Base-by-base conservation (phyloP, 2,888 invertebrate genomes). In the Tinea pellionella region DNA sequence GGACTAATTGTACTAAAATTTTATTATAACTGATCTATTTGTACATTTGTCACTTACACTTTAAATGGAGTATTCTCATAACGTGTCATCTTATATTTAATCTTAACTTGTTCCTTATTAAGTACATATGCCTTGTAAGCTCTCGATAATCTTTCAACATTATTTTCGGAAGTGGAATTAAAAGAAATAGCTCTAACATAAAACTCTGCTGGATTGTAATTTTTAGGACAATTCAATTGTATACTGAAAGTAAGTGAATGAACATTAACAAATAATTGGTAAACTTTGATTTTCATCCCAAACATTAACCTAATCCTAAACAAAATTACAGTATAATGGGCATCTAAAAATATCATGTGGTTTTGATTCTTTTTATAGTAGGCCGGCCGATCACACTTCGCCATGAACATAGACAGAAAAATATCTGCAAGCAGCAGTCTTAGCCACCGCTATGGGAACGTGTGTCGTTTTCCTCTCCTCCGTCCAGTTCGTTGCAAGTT, bases 151-250 rank as follows among this genome's bases (percentile, higher is more conserved):
- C 66, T 71, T 30, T 71, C 66, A 6, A 70, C 61, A 15, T 66
- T 62, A 55, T 63, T 63, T 13, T 42, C 24, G n/a, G 43, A 16
- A n/a, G 60, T 12, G 12, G 57, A 63, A 24, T 60, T 68, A 30
- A 65, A 65, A 0, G 82, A 85, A n/a, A 87, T 74, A 0, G 75
- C 74, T 62, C 74, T 81, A n/a, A 97, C 91, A 75, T 94, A 94
- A 76, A 93, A 95, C 75, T 97, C 97, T 0, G 96, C 95, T 3
- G 94, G 93, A 75, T 96, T 96, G 79, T 91, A 96, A 64, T 92
- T 92, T 16, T 82, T 71, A 0, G 96, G 96, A 69, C 93, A 92
- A 19, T 75, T 70, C 6, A 91, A 86, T 60, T 90, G 90, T 67
- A 92, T 75, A 64, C 93, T 94, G 71, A 51, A 78, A 77, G 61